These are phyloP conservation scores for Microtus richardsoni DNA, from an alignment of 2,113 vertebrate species.

Conservation along the genomic window DNA sequence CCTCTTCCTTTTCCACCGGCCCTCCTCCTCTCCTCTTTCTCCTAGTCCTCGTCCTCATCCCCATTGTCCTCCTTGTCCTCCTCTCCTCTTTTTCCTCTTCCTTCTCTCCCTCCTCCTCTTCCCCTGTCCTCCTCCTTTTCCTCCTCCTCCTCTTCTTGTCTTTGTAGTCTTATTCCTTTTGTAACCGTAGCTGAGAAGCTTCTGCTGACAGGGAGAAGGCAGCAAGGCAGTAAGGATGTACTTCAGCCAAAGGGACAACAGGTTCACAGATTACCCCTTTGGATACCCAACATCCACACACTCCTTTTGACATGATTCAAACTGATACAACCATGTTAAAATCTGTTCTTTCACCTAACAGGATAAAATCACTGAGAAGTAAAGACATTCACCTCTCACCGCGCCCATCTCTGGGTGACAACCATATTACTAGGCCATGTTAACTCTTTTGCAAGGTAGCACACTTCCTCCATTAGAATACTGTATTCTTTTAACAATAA, in stretches of 20 bases:
- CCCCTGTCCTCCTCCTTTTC: no score
- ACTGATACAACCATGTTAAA: background rate
- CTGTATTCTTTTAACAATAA: conserved; percentile 9
- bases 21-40: background rate
- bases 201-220: background rate
- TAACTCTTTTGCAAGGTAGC: background rate
- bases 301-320: background rate
- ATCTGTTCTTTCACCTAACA: background rate
- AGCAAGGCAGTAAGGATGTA: background rate
- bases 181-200: background rate
- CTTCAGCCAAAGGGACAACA: background rate
- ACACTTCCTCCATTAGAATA: background rate
- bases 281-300: background rate
- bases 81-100: background rate
- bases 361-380: background rate
- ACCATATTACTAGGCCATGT: background rate
- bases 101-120: background rate
- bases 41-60: background rate
- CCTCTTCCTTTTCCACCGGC: no score
- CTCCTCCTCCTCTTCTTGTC: background rate
- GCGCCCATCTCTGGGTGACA: background rate
- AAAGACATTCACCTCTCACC: background rate
- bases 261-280: background rate
- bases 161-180: background rate
- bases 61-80: background rate